Percentiles rank a stretch among this genome's conserved stretches.
phyloP scores from a whole-genome alignment of 1,140 invertebrate genomes.

The Drosophila ambigua region DNA sequence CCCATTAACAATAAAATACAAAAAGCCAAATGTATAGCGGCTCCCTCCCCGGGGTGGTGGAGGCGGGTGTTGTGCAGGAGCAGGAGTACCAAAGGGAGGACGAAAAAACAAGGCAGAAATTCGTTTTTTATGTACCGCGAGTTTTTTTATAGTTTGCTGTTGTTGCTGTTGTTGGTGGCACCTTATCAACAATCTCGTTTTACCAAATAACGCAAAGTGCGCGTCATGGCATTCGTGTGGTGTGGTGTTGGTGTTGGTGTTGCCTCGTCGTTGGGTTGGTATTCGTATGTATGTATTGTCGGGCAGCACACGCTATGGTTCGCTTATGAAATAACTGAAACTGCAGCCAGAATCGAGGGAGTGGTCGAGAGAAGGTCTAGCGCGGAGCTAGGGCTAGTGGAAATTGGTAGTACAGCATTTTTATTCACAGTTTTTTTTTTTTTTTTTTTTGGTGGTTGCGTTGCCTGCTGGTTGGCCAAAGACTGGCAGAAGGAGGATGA shows the following conservation, averaged over 20 bases:
- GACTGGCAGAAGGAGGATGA: constrained; percentile 43
- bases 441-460: constrained; percentile 65
- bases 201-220: constrained; percentile 80
- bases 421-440: constrained; percentile 27
- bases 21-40: constrained; percentile 23
- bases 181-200: constrained; percentile 81
- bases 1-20: constrained; percentile 75
- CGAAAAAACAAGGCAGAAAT: constrained; percentile 53
- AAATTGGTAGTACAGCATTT: constrained; percentile 65
- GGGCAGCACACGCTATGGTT: constrained; percentile 49
- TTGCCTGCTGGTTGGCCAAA: constrained; percentile 70
- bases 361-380: constrained; percentile 60
- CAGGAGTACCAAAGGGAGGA: not conserved
- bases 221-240: constrained; percentile 54
- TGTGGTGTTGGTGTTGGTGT: constrained; percentile 14
- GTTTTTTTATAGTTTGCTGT: constrained; percentile 47
- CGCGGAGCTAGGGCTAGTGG: constrained; percentile 55
- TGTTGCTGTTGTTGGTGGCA: constrained; percentile 59
- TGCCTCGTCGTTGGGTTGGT: constrained; percentile 11
- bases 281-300: constrained; percentile 14
- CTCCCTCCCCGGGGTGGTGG: constrained; percentile 13
- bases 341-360: constrained; percentile 57
- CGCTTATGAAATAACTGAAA: constrained; percentile 46
- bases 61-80: constrained; percentile 8
- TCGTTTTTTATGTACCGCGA: constrained; percentile 62